Conservation (phyloP, 2,797 vertebrate genomes). For the Harpia harpyja region DNA sequence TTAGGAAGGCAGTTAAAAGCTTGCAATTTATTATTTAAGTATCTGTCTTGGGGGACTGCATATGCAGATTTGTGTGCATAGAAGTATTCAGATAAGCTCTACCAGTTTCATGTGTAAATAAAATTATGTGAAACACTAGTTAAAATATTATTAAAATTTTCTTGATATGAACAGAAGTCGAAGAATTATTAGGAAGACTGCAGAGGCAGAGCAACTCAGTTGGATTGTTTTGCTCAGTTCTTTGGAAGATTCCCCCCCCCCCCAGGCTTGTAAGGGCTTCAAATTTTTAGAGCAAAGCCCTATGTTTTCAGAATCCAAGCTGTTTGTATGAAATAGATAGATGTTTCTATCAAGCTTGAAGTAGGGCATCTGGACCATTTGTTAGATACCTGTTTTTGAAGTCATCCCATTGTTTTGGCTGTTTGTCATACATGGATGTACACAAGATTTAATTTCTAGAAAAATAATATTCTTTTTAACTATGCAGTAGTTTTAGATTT, state of each 20-base stretch:
- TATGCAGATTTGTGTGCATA: not conserved
- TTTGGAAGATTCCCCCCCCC: not conserved
- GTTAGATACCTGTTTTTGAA: not conserved
- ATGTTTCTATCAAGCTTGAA: not conserved
- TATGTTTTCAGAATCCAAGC: not conserved
- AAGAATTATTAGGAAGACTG: not conserved
- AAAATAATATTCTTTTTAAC: not conserved
- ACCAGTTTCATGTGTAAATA: not conserved
- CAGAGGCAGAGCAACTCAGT: not conserved
- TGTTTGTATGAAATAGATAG: not conserved
- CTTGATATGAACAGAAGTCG: not conserved
- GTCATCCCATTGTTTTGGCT: not conserved
- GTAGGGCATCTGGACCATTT: not conserved
- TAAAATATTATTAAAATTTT: not conserved
- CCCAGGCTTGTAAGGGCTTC: not conserved
- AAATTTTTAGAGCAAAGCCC: not conserved
- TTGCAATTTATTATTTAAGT: conserved; percentile 20
- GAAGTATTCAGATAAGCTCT: not conserved
- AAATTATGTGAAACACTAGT: not conserved
- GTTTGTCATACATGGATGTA: not conserved
- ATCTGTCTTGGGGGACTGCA: not conserved
- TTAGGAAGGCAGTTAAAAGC: not conserved
- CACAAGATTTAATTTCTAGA: not conserved
- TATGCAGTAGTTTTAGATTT: not conserved
- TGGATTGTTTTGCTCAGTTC: not conserved